Evolutionary conservation across 2,888 invertebrate genomes (phyloP).

Genomic region (Himalopsyche tibetana): DNA sequence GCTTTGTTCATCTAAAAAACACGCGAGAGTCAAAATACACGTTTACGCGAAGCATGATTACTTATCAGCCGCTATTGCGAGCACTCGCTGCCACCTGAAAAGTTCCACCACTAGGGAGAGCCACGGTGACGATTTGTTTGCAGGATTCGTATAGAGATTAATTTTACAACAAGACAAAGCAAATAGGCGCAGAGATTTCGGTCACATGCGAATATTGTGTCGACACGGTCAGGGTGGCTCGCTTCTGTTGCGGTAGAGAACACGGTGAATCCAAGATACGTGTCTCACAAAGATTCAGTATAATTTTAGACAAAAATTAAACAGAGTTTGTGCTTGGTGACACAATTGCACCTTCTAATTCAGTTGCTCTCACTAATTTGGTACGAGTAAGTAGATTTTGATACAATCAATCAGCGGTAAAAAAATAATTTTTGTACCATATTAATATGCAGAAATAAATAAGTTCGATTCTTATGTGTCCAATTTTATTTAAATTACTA

Average conservation of each 20-base stretch:
- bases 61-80: background rate
- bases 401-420: too few species aligned
- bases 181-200: slow-evolving; percentile 57
- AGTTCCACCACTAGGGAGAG: background rate
- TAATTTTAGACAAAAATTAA: too few species aligned
- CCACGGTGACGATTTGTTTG: slow-evolving; percentile 13
- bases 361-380: too few species aligned
- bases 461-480: too few species aligned
- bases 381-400: too few species aligned
- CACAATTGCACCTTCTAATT: too few species aligned
- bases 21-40: background rate
- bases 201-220: slow-evolving; percentile 52
- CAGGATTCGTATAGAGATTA: slow-evolving; percentile 47
- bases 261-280: background rate
- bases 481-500: too few species aligned
- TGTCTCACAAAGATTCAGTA: background rate
- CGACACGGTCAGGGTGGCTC: slow-evolving; percentile 28
- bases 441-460: too few species aligned
- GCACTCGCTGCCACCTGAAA: background rate
- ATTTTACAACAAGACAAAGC: slow-evolving; percentile 54
- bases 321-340: too few species aligned
- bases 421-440: too few species aligned
- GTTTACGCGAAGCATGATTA: background rate
- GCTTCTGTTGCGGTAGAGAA: background rate
- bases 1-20: background rate